Conservation (phyloP, 1,140 invertebrate species). For the Calycopis cecrops region DNA sequence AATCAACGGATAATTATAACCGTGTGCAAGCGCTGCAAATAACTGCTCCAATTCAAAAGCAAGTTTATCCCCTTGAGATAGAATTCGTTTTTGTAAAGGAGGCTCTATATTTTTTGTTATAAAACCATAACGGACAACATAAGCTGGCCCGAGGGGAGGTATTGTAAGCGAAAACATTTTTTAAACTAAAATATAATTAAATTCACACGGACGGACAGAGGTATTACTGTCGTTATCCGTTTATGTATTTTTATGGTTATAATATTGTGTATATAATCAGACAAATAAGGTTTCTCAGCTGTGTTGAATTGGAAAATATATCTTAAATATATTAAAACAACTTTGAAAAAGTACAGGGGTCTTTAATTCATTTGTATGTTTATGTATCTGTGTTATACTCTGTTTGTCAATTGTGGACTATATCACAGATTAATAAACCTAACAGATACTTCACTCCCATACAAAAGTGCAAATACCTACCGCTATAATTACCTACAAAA, state of each 20-base stretch:
- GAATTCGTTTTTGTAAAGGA: neutral
- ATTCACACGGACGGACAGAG: neutral
- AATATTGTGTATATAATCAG: no score
- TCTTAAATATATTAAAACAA: no score
- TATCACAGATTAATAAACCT: no score
- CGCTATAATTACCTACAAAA: no score
- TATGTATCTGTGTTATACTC: no score
- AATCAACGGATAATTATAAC: slow-evolving; percentile 8
- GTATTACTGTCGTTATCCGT: neutral
- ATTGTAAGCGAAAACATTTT: slow-evolving; percentile 10
- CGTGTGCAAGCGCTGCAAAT: neutral
- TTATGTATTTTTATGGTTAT: neutral
- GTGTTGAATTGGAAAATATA: no score
- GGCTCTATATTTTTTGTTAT: neutral
- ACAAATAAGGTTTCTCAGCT: no score
- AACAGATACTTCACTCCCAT: no score
- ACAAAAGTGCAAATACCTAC: no score
- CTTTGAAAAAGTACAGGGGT: no score
- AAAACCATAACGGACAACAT: slow-evolving; percentile 7
- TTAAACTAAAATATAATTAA: slow-evolving; percentile 10
- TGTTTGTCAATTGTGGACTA: no score
- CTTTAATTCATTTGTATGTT: no score
- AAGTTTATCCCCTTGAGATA: neutral
- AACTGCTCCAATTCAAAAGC: neutral
- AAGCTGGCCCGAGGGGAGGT: slow-evolving; percentile 2